Percentiles rank a stretch among this genome's conserved stretches.
phyloP scores from a whole-genome alignment of 1,140 invertebrate genomes.

The Idris sp. region DNA sequence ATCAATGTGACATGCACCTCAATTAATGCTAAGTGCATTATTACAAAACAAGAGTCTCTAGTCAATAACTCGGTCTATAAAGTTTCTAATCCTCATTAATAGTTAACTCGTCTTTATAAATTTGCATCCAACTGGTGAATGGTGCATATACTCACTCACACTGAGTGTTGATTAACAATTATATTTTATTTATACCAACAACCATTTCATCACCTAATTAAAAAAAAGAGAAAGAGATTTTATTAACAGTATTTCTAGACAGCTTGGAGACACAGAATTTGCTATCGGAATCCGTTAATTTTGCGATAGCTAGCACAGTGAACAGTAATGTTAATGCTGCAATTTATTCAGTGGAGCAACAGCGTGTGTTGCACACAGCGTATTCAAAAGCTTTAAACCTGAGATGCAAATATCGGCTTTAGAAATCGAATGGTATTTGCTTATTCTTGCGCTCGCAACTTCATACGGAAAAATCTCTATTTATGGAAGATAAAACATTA shows the following conservation, averaged over 20 bases:
- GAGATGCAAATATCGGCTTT: conserved; percentile 4
- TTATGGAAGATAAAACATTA: background rate
- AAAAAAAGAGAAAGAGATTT: no score
- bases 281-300: no score
- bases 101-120: conserved; percentile 34
- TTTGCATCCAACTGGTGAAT: conserved; percentile 5
- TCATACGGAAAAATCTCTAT: background rate
- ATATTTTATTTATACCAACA: background rate
- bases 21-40: conserved; percentile 58
- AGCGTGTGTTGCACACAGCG: no score
- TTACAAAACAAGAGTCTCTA: conserved; percentile 58
- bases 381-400: conserved; percentile 9
- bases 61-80: conserved; percentile 50
- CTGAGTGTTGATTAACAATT: conserved; percentile 14
- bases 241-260: no score
- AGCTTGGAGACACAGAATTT: no score
- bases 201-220: no score
- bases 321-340: no score
- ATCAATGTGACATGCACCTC: conserved; percentile 43
- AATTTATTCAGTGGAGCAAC: conserved; percentile 37
- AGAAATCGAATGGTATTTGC: conserved; percentile 5
- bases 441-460: background rate
- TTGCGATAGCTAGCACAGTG: no score
- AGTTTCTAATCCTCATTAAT: conserved; percentile 61
- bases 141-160: conserved; percentile 6